Percentiles rank a stretch among this genome's conserved stretches.
These are phyloP conservation scores for Bombus ignitus DNA, from an alignment of 1,140 invertebrate species.

Conservation along the genomic window DNA sequence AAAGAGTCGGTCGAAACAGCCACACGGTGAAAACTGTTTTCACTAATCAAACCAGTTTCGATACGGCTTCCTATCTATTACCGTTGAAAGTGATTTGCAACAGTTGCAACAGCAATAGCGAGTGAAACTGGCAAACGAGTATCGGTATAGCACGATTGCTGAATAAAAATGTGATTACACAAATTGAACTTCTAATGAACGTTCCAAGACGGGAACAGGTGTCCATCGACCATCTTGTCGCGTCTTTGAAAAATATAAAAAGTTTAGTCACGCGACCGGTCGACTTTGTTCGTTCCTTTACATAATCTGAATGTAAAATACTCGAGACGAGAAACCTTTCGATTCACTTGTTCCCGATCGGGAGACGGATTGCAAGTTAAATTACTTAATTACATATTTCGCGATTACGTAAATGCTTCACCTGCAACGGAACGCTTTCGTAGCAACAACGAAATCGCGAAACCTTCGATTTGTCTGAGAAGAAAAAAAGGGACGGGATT, in stretches of 20 bases:
- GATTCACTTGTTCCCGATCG: constrained; percentile 7
- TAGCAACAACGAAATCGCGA: not conserved
- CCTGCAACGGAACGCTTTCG: not conserved
- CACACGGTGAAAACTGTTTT: constrained; percentile 31
- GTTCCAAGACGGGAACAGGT: not conserved
- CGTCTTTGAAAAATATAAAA: constrained; percentile 11
- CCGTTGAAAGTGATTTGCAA: not conserved
- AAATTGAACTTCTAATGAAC: not conserved
- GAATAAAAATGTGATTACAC: not conserved
- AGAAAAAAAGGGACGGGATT: not conserved
- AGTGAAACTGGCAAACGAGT: not conserved
- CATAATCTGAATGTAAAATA: not conserved
- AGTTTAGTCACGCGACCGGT: constrained; percentile 4
- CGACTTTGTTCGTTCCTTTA: not conserved
- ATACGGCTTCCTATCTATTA: constrained; percentile 27
- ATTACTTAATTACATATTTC: constrained; percentile 15
- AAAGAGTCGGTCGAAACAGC: not conserved
- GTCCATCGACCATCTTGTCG: not conserved
- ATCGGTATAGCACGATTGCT: not conserved
- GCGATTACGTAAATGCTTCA: constrained; percentile 14
- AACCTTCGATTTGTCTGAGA: not conserved
- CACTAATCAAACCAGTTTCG: constrained; percentile 43
- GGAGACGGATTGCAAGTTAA: not conserved
- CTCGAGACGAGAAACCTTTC: not conserved
- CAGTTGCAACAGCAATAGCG: no score